phyloP scores from a whole-genome alignment of 2,888 invertebrate genomes.

The Drosophila paramelanica region DNA sequence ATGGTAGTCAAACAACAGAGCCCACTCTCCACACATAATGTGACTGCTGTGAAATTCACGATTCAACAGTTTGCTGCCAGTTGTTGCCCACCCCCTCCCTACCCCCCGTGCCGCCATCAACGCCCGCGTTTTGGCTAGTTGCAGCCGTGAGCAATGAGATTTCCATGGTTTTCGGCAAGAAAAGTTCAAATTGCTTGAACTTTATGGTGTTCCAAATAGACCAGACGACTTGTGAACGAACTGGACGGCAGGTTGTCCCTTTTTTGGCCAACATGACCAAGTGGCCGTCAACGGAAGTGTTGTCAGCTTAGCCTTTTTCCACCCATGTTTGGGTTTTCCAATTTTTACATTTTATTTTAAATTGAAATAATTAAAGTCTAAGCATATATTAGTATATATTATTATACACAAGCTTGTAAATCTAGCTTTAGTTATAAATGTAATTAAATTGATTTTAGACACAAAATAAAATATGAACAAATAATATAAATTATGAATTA shows the following conservation, averaged over 20 bases:
- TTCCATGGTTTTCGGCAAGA: slow-evolving; percentile 56
- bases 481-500: too few relatives aligned
- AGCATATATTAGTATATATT: too few relatives aligned
- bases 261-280: slow-evolving; percentile 61
- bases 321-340: too few relatives aligned
- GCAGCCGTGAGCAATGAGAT: slow-evolving; percentile 56
- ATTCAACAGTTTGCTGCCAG: slow-evolving; percentile 61
- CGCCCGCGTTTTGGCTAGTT: slow-evolving; percentile 10
- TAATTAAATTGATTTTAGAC: too few relatives aligned
- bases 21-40: slow-evolving; percentile 54
- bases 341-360: too few relatives aligned
- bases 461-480: too few relatives aligned
- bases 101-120: slow-evolving; percentile 1
- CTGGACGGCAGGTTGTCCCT: slow-evolving; percentile 74
- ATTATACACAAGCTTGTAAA: too few relatives aligned
- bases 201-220: slow-evolving; percentile 79
- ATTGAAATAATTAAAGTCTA: too few relatives aligned
- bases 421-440: too few relatives aligned
- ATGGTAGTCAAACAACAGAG: background rate
- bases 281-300: slow-evolving; percentile 7
- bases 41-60: slow-evolving; percentile 78
- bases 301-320: background rate
- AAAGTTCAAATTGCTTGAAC: slow-evolving; percentile 79
- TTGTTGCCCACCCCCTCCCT: slow-evolving; percentile 17
- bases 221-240: slow-evolving; percentile 49